phyloP scores from a whole-genome alignment of 2,888 invertebrate species.

The Catocala sponsa region DNA sequence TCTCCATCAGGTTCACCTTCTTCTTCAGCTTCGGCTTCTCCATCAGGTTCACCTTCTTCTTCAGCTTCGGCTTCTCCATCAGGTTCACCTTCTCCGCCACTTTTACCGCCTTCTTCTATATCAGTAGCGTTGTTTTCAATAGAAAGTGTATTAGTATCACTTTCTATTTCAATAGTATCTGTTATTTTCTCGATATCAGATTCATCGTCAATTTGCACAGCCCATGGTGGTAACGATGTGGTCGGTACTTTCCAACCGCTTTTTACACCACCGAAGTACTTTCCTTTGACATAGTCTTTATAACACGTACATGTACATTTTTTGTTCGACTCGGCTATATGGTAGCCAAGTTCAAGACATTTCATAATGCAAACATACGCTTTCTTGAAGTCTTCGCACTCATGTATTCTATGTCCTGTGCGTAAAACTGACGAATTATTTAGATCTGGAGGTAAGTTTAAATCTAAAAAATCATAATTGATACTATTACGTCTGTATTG shows the following conservation, averaged over 20 bases:
- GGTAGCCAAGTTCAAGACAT: conserved; percentile 66
- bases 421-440: conserved; percentile 56
- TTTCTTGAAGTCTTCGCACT: conserved; percentile 63
- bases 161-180: not conserved
- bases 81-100: not conserved
- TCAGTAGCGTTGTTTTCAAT: not conserved
- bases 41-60: too few species aligned
- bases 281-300: conserved; percentile 55
- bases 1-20: not conserved
- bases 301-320: conserved; percentile 71
- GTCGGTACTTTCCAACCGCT: conserved; percentile 65
- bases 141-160: not conserved
- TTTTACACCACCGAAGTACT: conserved; percentile 40
- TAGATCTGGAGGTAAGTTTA: conserved; percentile 15
- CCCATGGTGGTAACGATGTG: conserved; percentile 68
- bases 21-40: not conserved
- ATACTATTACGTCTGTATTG: not conserved
- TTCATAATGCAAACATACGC: conserved; percentile 69
- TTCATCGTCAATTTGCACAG: conserved; percentile 10
- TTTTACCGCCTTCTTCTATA: not conserved
- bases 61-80: not conserved
- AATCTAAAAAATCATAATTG: conserved; percentile 5
- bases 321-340: conserved; percentile 68
- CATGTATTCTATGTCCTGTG: conserved; percentile 68
- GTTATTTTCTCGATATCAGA: not conserved